Evolutionary conservation across 2,113 vertebrate species (phyloP).

Genomic region (Oncorhynchus kisutch): DNA sequence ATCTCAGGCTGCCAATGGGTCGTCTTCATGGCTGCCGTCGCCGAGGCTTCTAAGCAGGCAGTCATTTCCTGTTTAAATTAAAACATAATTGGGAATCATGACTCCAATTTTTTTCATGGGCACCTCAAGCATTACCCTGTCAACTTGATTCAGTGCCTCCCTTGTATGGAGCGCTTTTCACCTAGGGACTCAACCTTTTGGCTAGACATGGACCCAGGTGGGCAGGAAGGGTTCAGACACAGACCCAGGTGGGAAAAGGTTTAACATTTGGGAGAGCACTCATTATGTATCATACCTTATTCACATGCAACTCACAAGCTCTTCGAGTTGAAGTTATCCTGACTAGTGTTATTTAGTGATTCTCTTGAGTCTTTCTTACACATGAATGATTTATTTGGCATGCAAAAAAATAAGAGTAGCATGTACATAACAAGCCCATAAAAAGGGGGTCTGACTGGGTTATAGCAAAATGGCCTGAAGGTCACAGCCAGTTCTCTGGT

Average conservation of each 20-base stretch:
- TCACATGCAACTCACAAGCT: constrained; percentile 40
- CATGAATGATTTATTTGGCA: constrained; percentile 50
- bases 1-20: constrained; percentile 39
- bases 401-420: constrained; percentile 39
- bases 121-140: constrained; percentile 45
- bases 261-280: constrained; percentile 28
- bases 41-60: constrained; percentile 38
- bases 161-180: constrained; percentile 36
- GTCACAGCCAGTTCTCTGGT: not conserved
- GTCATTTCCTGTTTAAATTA: constrained; percentile 67
- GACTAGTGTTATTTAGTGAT: constrained; percentile 9
- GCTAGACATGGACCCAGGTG: constrained; percentile 27
- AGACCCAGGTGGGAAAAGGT: not conserved
- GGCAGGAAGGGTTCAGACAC: constrained; percentile 6
- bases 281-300: constrained; percentile 24
- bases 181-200: constrained; percentile 16
- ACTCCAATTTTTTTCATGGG: constrained; percentile 54
- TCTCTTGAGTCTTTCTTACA: not conserved
- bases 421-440: constrained; percentile 47
- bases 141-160: constrained; percentile 55
- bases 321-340: constrained; percentile 24
- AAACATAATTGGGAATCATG: constrained; percentile 69
- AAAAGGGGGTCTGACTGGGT: not conserved
- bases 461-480: not conserved
- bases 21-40: constrained; percentile 23